phyloP scores from a whole-genome alignment of 2,113 vertebrate species.

The Nanorana parkeri region DNA sequence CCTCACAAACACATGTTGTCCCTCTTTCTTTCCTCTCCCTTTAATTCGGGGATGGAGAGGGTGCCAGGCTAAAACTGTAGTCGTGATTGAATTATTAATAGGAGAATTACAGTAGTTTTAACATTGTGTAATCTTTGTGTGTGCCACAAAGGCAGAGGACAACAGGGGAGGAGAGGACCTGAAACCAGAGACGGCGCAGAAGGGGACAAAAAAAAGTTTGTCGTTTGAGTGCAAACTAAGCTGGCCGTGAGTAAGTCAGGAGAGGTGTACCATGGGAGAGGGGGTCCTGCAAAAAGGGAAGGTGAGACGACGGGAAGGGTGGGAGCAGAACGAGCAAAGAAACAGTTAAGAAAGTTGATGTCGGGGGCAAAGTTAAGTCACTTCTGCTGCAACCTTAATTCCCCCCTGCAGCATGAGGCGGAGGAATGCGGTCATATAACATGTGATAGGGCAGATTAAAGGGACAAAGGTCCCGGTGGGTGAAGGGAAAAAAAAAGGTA shows the following conservation, averaged over 20 bases:
- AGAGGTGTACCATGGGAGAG: background rate
- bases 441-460: conserved; percentile 52
- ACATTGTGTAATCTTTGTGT: conserved; percentile 52
- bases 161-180: background rate
- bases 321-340: background rate
- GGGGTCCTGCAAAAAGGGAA: background rate
- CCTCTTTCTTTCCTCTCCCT: conserved; percentile 16
- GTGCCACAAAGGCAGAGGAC: conserved; percentile 26
- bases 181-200: background rate
- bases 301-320: background rate
- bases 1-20: conserved; percentile 7
- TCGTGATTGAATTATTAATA: conserved; percentile 58
- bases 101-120: conserved; percentile 55
- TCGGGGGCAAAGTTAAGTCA: conserved; percentile 37
- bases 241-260: background rate
- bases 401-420: conserved; percentile 38
- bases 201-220: background rate
- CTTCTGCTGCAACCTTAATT: conserved; percentile 37
- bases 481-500: conserved; percentile 25
- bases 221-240: background rate
- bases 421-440: conserved; percentile 46
- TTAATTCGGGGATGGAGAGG: conserved; percentile 31
- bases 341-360: background rate
- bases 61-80: conserved; percentile 54
- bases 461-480: conserved; percentile 50